A percentile compares a stretch with the other conserved stretches of the same genome.
phyloP scores from a whole-genome alignment of 2,888 invertebrate genomes.

The Tiliacea citrago region DNA sequence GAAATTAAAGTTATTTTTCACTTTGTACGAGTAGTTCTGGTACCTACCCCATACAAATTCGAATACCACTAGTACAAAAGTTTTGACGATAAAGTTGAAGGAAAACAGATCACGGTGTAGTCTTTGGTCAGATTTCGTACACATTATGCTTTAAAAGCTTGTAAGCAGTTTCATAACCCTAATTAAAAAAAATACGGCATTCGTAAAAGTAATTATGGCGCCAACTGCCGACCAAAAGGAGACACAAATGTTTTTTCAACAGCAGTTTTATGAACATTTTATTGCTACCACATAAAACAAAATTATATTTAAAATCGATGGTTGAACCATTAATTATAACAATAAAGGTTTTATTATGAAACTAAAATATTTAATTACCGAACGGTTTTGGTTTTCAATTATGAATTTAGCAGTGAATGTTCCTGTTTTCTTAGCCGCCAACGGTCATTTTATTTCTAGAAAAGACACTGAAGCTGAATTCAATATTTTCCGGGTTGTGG shows the following conservation, averaged over 20 bases:
- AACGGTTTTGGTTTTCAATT: background rate
- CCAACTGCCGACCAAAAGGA: slow-evolving; percentile 47
- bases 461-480: background rate
- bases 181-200: slow-evolving; percentile 56
- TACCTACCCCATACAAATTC: too few relatives aligned
- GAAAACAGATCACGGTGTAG: background rate
- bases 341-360: slow-evolving; percentile 53
- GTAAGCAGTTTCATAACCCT: slow-evolving; percentile 31
- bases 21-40: too few relatives aligned
- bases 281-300: slow-evolving; percentile 57
- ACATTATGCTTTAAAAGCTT: slow-evolving; percentile 16
- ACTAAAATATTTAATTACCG: slow-evolving; percentile 46
- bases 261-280: slow-evolving; percentile 58
- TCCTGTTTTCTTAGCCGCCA: background rate
- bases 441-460: background rate
- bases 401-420: background rate
- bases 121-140: slow-evolving; percentile 7
- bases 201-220: slow-evolving; percentile 59
- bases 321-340: slow-evolving; percentile 47
- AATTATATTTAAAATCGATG: slow-evolving; percentile 56
- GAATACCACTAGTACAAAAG: too few relatives aligned
- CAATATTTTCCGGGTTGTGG: background rate
- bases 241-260: slow-evolving; percentile 55
- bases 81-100: too few relatives aligned
- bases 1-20: too few relatives aligned